Conservation (phyloP, 1,140 invertebrate genomes). For the Lasioglossum baleicum region DNA sequence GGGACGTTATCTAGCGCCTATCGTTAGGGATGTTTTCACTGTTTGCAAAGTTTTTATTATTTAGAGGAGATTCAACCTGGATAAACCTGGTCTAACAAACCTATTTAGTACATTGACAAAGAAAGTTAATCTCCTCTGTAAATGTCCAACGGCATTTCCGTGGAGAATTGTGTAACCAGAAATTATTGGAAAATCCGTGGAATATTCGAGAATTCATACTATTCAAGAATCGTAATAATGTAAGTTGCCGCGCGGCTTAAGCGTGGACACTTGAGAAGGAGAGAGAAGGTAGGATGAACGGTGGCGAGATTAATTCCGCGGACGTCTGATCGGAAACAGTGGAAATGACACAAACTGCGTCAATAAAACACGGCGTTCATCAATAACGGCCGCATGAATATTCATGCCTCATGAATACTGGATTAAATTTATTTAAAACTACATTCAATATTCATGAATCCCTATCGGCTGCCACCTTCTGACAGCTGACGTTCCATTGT, state of each 20-base stretch:
- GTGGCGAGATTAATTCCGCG: background rate
- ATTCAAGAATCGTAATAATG: background rate
- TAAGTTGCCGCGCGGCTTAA: background rate
- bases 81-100: too few relatives aligned
- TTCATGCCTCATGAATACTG: conserved; percentile 34
- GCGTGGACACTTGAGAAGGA: too few relatives aligned
- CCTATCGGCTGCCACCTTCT: background rate
- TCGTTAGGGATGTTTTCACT: too few relatives aligned
- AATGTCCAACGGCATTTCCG: too few relatives aligned
- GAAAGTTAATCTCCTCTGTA: too few relatives aligned
- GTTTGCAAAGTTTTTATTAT: too few relatives aligned
- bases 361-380: conserved; percentile 26
- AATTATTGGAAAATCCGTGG: background rate
- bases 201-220: background rate
- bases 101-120: too few relatives aligned
- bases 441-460: conserved; percentile 46
- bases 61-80: too few relatives aligned
- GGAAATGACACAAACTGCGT: conserved; percentile 26
- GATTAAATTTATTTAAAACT: conserved; percentile 53
- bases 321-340: background rate
- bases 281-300: background rate
- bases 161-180: too few relatives aligned
- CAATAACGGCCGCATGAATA: conserved; percentile 49
- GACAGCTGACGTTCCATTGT: conserved; percentile 15
- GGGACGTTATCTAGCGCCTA: too few relatives aligned